Evolutionary conservation across 2,113 vertebrate species (phyloP), one percentile per base, ranked within the genome.

Genomic region (Apteryx mantelli): DNA sequence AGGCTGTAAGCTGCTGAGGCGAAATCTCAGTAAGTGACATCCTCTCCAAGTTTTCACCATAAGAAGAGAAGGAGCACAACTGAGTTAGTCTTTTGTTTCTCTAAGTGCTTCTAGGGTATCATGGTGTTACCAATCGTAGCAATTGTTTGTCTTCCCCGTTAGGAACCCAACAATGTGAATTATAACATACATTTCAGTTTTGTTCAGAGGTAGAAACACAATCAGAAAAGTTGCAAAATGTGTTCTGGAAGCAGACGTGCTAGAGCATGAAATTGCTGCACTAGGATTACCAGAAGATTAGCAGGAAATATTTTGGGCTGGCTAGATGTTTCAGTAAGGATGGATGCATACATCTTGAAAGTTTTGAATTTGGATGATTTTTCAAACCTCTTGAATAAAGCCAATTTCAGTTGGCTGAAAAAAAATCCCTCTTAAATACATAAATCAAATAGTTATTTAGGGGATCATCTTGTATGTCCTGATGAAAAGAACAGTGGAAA

Each of bases 221-320:
- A 61, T 77, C 53, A 79, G 77, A 86, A 93, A 88, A 65, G 58
- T 15, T 58, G 60, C 50, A 83, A 88, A 91, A 64, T 66, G 20
- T 82, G 32, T 95, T 93, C 56, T 79, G 48, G 61, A 95, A 86
- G 83, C 77, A 92, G 91, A 89, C 83, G 65, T 94, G 28, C 50
- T 91, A 78, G 30, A 91, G 83, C 77, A 73, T 91, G 89, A 89
- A 92, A 92, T 91, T 87, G 32, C 69, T 82, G 77, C 13, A 3
- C 88, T 86, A 92, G 65, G n/a, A 91, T 84, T 93, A 91, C 71
- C 82, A 91, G 70, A 55, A 91, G 42, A 79, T 89, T 86, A 92
- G 38, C n/a, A 81, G 80, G 70, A 96, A 84, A 68, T 56, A 68
- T 50, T 66, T 20, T 26, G 71, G 36, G 42, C n/a, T 89, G 46